A percentile compares a stretch with the other conserved stretches of the same genome.
These are phyloP conservation scores for Melitaea athalia DNA, from an alignment of 2,888 invertebrate genomes.

Conservation along the genomic window DNA sequence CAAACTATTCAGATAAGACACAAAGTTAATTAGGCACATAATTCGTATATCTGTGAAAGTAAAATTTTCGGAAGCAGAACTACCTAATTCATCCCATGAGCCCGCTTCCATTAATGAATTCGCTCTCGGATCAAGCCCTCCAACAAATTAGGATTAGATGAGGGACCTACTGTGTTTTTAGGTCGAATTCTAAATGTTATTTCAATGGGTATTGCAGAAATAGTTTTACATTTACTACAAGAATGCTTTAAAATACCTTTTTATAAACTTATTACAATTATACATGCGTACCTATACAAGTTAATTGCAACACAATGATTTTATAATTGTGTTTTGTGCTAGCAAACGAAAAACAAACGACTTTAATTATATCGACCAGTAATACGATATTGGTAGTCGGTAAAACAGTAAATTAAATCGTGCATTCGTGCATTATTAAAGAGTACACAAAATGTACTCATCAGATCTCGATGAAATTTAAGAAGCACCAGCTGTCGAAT, in stretches of 20 bases:
- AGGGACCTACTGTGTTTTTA: conserved; percentile 63
- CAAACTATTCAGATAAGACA: conserved; percentile 9
- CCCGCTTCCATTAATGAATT: conserved; percentile 56
- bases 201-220: conserved; percentile 55
- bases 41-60: conserved; percentile 34
- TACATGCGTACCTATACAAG: no score
- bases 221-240: conserved; percentile 43
- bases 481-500: no score
- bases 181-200: conserved; percentile 61
- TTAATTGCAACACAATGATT: no score
- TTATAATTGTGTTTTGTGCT: no score
- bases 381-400: no score
- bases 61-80: conserved; percentile 28
- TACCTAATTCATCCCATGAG: conserved; percentile 34
- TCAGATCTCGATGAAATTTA: no score
- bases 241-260: not conserved
- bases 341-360: no score
- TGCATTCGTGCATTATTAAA: no score
- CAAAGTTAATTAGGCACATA: conserved; percentile 26
- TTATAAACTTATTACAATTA: not conserved
- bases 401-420: no score
- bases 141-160: conserved; percentile 71
- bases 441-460: no score
- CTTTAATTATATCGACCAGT: no score
- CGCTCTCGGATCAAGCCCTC: conserved; percentile 61